These are phyloP conservation scores for Noctua fimbriata DNA, from an alignment of 2,888 invertebrate species.

Conservation along the genomic window DNA sequence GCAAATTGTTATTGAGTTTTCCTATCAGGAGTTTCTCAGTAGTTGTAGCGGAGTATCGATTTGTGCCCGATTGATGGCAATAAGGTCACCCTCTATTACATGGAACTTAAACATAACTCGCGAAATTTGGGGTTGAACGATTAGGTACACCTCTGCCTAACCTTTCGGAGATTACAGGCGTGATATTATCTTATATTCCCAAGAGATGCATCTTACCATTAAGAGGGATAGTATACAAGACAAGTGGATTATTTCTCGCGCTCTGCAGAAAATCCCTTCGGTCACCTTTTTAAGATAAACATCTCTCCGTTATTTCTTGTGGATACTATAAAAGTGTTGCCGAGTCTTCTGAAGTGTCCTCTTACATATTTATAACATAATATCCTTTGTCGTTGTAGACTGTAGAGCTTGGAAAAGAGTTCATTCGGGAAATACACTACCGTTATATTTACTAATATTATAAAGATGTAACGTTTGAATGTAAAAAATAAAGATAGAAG, in stretches of 20 bases:
- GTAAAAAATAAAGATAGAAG: background rate
- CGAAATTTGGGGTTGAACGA: background rate
- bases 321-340: conserved; percentile 22
- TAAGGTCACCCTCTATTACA: too few relatives aligned
- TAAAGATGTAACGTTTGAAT: background rate
- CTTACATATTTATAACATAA: conserved; percentile 22
- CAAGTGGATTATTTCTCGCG: background rate
- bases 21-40: background rate
- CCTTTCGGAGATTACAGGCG: background rate
- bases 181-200: background rate
- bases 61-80: background rate
- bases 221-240: background rate
- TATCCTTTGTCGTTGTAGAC: background rate
- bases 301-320: conserved; percentile 20
- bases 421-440: background rate
- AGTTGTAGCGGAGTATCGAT: background rate
- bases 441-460: background rate
- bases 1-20: background rate
- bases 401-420: background rate
- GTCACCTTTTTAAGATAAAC: conserved; percentile 17
- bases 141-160: background rate
- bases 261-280: background rate
- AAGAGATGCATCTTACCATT: background rate
- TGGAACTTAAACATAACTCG: background rate
- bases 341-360: conserved; percentile 4